Percentiles rank a stretch among this genome's conserved stretches.
Evolutionary conservation across 1,140 invertebrate genomes (phyloP).

Genomic region (Dendroctonus valens): DNA sequence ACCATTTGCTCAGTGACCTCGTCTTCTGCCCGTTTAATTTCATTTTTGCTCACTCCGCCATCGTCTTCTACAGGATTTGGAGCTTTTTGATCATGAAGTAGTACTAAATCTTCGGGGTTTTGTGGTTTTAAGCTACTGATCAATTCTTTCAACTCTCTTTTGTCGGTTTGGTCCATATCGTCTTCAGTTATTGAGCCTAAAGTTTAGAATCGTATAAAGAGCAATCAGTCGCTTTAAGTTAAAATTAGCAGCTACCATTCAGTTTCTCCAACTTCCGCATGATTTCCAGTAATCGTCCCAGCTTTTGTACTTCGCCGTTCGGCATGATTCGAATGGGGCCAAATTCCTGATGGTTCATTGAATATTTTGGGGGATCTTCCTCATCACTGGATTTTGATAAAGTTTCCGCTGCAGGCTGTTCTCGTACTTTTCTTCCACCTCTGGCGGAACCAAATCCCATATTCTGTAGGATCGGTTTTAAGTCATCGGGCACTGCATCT

Average conservation of each 20-base stretch:
- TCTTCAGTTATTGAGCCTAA: constrained; percentile 46
- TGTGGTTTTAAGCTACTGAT: constrained; percentile 40
- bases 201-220: constrained; percentile 3
- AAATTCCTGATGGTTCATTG: too few relatives aligned
- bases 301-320: constrained; percentile 49
- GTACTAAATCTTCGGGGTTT: constrained; percentile 27
- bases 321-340: too few relatives aligned
- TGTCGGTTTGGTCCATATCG: constrained; percentile 43
- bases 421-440: constrained; percentile 25
- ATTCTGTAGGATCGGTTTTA: constrained; percentile 55
- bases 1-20: constrained; percentile 35
- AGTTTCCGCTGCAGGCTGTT: constrained; percentile 15
- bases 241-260: constrained; percentile 39
- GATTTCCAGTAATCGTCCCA: constrained; percentile 49
- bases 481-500: constrained; percentile 54
- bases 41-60: constrained; percentile 41
- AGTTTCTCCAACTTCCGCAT: constrained; percentile 49
- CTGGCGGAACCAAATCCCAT: constrained; percentile 50
- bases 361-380: neutral
- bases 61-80: constrained; percentile 42
- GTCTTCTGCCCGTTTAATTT: constrained; percentile 46
- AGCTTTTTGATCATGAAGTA: constrained; percentile 43
- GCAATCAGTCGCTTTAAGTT: neutral
- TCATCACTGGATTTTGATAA: constrained; percentile 1
- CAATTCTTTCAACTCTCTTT: constrained; percentile 43